These are phyloP conservation scores for Meandrusa payeni DNA, from an alignment of 2,888 invertebrate species.

Conservation along the genomic window DNA sequence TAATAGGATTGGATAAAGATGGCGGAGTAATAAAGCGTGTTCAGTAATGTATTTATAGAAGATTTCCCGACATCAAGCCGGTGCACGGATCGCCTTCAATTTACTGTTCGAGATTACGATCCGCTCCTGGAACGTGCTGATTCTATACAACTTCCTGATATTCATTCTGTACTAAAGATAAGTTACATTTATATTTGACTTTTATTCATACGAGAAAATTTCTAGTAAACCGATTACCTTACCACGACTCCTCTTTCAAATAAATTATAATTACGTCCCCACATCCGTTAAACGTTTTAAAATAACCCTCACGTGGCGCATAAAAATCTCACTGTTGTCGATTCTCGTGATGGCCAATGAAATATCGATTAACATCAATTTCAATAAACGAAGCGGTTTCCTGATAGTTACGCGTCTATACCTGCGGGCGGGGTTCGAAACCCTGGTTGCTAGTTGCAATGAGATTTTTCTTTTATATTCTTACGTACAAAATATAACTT, in stretches of 20 bases:
- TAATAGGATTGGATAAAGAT: conserved; percentile 78
- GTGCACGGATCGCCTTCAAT: conserved; percentile 62
- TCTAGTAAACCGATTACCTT: conserved; percentile 8
- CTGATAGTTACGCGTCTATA: no score
- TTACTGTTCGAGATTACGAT: conserved; percentile 61
- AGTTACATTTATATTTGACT: conserved; percentile 21
- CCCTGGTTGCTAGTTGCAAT: no score
- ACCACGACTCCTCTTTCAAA: no score
- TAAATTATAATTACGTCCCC: background rate
- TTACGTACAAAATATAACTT: no score
- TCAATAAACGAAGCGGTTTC: no score
- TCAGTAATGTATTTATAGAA: conserved; percentile 75
- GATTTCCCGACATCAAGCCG: conserved; percentile 55
- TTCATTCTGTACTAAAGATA: conserved; percentile 23
- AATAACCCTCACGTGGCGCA: no score
- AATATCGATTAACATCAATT: no score
- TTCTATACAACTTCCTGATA: conserved; percentile 37
- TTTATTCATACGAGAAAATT: conserved; percentile 15
- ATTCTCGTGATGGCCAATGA: no score
- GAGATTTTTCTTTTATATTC: no score
- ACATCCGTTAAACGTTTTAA: background rate
- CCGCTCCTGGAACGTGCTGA: conserved; percentile 47
- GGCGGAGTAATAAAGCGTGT: conserved; percentile 77
- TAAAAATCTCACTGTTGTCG: no score
- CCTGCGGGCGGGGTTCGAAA: no score